These are phyloP conservation scores for Allygus modestus DNA, from an alignment of 2,888 invertebrate species.

Conservation along the genomic window DNA sequence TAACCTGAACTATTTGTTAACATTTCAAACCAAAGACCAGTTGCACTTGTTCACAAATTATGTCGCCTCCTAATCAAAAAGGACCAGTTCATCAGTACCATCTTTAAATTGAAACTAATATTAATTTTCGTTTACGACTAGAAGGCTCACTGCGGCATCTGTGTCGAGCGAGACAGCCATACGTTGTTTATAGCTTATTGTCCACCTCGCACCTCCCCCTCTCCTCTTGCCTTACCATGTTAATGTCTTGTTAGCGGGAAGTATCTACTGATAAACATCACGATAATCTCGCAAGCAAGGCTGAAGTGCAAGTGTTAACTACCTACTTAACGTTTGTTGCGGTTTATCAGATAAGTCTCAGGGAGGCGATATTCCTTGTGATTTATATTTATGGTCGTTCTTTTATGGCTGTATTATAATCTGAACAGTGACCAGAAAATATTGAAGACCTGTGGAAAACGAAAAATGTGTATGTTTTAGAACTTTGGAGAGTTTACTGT, in stretches of 20 bases:
- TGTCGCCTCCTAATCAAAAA: too few species aligned
- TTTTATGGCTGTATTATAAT: too few species aligned
- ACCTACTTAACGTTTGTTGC: conserved; percentile 10
- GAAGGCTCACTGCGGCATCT: not conserved
- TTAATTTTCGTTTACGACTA: too few species aligned
- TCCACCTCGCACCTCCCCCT: not conserved
- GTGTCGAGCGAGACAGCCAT: conserved; percentile 1
- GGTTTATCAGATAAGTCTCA: not conserved
- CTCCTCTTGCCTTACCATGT: not conserved
- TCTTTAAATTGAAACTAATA: too few species aligned
- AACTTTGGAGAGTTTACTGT: too few species aligned
- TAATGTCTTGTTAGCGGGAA: conserved; percentile 29
- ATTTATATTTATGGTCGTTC: not conserved
- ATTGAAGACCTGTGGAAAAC: too few species aligned
- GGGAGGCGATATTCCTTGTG: not conserved
- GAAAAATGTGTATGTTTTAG: too few species aligned
- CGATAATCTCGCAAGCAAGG: not conserved
- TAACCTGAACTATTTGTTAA: too few species aligned
- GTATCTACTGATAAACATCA: conserved; percentile 11
- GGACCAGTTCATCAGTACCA: too few species aligned
- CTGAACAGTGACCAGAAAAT: too few species aligned
- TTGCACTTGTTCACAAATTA: too few species aligned
- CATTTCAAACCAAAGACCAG: too few species aligned
- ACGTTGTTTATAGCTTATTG: conserved; percentile 15
- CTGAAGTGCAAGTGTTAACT: conserved; percentile 19